Evolutionary conservation across 2,797 vertebrate genomes (phyloP).

Genomic region (Cyclura pinguis): DNA sequence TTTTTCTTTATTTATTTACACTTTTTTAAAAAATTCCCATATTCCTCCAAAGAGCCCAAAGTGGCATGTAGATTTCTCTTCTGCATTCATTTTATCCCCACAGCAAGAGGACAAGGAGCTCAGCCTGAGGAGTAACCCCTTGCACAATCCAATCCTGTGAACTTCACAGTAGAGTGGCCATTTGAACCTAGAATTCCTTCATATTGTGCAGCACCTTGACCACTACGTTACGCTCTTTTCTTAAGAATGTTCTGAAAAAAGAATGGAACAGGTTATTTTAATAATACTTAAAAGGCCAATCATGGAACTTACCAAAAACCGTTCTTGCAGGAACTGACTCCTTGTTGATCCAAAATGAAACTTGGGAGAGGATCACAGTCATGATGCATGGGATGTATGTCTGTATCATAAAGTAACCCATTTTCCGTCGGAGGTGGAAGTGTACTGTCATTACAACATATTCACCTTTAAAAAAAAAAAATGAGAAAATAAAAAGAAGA

Average conservation of each 20-base stretch:
- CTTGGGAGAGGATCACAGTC: slow-evolving; percentile 99
- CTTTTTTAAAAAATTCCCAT: no score
- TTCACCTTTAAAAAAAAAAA: slow-evolving; percentile 86
- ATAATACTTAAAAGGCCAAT: slow-evolving; percentile 42
- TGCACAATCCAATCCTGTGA: not conserved
- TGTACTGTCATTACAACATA: slow-evolving; percentile 98
- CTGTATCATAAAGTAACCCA: slow-evolving; percentile 99
- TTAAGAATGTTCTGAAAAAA: slow-evolving; percentile 30
- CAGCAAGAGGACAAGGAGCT: not conserved
- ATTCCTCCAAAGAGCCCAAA: not conserved
- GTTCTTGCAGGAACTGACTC: slow-evolving; percentile 98
- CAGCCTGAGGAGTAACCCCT: not conserved
- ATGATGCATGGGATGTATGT: slow-evolving; percentile 99
- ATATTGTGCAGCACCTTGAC: not conserved
- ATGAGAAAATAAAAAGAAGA: slow-evolving; percentile 12
- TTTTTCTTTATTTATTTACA: not conserved
- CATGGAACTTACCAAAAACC: slow-evolving; percentile 90
- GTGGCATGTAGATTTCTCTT: not conserved
- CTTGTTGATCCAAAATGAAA: slow-evolving; percentile 99
- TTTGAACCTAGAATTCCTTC: not conserved
- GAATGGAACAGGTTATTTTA: not conserved
- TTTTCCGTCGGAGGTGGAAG: slow-evolving; percentile 97
- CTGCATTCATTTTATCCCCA: not conserved
- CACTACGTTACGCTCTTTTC: not conserved
- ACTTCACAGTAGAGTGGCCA: no score